Evolutionary conservation across 2,888 invertebrate genomes (phyloP), one percentile per base, ranked within the genome.

Genomic region (Acanthoscelides obtectus): DNA sequence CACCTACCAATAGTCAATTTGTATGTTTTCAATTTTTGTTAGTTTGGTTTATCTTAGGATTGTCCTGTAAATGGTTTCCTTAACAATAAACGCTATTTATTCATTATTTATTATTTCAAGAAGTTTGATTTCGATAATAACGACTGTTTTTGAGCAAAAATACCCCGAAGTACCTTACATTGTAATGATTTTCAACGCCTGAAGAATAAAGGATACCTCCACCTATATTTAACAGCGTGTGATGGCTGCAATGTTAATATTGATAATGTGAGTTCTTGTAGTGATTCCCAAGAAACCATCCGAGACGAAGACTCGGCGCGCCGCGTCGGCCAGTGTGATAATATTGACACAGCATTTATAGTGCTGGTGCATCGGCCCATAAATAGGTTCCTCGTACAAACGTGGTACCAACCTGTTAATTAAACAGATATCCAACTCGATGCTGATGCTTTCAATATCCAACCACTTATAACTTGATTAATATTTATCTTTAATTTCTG

Each of bases 311-410:
- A 45, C 1, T 12, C 45, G 45, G 45, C 17, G 45, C 45, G 45
- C 12, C 17, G 45, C 45, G 45, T 6, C 45, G 45, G 45, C 45
- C 45, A 45, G 45, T 45, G 45, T 45, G 79, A 80, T 82, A 86
- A 86, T 86, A 86, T 86, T 86, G 80, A 84, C 85, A 80, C 82
- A 83, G 83, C 84, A 84, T 85, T 86, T 85, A 85, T 85, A 84
- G 83, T 82, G 45, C 45, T 81, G 82, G 84, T 84, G 81, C 84
- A 83, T 82, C 81, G 83, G 83, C 84, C 81, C 84, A 83, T 83
- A 84, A 84, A 84, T 84, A 84, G 82, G 82, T 83, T 84, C 67
- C 22, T 73, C 83, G 82, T n/a, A n/a, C n/a, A n/a, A n/a, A n/a
- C n/a, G n/a, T n/a, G n/a, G n/a, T 82, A 82, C 82, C 81, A 84